A percentile compares a stretch with the other conserved stretches of the same genome.
These are phyloP conservation scores for Hoplodrina ambigua DNA, from an alignment of 2,888 invertebrate species.

Conservation along the genomic window DNA sequence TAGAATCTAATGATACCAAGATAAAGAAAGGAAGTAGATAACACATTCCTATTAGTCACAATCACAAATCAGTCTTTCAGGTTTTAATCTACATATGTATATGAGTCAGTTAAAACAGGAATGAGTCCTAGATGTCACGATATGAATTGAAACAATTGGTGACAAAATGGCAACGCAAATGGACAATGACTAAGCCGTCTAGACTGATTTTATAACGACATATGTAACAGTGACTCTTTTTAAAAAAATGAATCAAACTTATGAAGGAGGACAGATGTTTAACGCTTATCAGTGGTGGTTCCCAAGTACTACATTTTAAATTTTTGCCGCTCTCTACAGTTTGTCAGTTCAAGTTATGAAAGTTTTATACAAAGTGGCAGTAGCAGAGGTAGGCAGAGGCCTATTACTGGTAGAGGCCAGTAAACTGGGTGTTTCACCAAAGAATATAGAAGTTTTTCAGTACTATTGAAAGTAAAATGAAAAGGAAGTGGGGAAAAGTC, in stretches of 20 bases:
- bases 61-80: conserved; percentile 12
- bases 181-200: conserved; percentile 58
- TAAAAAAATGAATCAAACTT: neutral
- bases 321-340: too few relatives aligned
- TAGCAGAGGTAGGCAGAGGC: too few relatives aligned
- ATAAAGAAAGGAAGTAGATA: neutral
- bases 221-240: conserved; percentile 30
- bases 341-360: too few relatives aligned
- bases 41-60: neutral
- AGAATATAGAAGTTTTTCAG: too few relatives aligned
- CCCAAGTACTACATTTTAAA: too few relatives aligned
- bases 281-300: neutral
- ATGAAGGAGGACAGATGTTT: conserved; percentile 1
- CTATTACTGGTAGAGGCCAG: too few relatives aligned
- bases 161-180: conserved; percentile 44
- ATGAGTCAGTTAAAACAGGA: conserved; percentile 51
- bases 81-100: conserved; percentile 12
- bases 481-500: too few relatives aligned
- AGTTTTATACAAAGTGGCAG: too few relatives aligned
- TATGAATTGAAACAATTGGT: conserved; percentile 58
- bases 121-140: conserved; percentile 49
- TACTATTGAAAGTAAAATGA: too few relatives aligned
- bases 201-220: conserved; percentile 43
- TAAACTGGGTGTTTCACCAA: too few relatives aligned
- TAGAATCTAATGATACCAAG: neutral